These are phyloP conservation scores for Mechanitis messenoides DNA, from an alignment of 2,888 invertebrate species.

Conservation along the genomic window DNA sequence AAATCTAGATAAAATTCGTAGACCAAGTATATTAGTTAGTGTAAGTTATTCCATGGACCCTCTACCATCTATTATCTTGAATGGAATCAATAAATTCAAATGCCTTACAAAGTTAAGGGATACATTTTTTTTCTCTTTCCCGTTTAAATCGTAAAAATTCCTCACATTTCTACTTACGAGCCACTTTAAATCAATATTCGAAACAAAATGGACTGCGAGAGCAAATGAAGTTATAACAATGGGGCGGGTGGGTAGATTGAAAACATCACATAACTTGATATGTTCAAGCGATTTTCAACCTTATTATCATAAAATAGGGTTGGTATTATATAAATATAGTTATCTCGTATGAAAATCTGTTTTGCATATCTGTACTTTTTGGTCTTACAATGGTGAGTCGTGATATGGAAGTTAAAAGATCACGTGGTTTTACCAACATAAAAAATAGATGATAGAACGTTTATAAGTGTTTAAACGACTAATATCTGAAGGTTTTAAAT, in stretches of 20 bases:
- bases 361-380: conserved; percentile 27
- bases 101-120: conserved; percentile 25
- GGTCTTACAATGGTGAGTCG: conserved; percentile 22
- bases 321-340: not conserved
- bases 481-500: not conserved
- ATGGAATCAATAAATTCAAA: conserved; percentile 32
- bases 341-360: conserved; percentile 26
- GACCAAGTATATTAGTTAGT: not conserved
- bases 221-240: conserved; percentile 75
- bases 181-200: conserved; percentile 69
- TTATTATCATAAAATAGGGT: not conserved
- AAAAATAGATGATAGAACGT: conserved; percentile 8
- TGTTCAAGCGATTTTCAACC: not conserved
- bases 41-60: conserved; percentile 4
- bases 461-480: conserved; percentile 13
- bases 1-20: not conserved
- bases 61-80: conserved; percentile 20
- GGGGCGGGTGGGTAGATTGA: conserved; percentile 29
- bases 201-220: conserved; percentile 50
- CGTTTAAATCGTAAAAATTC: conserved; percentile 69
- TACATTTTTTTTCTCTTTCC: conserved; percentile 33
- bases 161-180: conserved; percentile 62
- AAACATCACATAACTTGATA: conserved; percentile 20
- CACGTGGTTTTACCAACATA: not conserved
- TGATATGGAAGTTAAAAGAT: conserved; percentile 17